These are phyloP conservation scores for Formica selysi DNA, from an alignment of 1,140 invertebrate genomes.

Conservation along the genomic window DNA sequence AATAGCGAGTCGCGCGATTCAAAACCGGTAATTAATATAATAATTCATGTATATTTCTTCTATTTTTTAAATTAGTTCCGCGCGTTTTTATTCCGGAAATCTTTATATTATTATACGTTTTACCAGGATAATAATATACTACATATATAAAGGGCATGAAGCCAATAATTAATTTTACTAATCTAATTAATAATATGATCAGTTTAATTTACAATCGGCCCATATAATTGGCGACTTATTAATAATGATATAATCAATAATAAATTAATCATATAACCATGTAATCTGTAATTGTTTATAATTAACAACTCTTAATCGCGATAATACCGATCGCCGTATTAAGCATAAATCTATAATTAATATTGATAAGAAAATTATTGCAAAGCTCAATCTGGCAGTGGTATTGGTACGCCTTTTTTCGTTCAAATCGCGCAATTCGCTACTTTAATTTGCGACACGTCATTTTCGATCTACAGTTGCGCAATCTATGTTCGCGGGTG, in stretches of 20 bases:
- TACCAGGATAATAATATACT: not conserved
- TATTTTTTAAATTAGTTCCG: not conserved
- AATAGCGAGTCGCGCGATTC: not conserved
- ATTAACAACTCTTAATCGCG: slow-evolving; percentile 14
- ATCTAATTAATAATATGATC: slow-evolving; percentile 39
- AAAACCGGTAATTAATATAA: not conserved
- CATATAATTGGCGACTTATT: slow-evolving; percentile 24
- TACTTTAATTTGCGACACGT: not conserved
- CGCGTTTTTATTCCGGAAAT: not conserved
- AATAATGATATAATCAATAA: slow-evolving; percentile 14
- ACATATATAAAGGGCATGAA: not conserved
- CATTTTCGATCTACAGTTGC: not conserved
- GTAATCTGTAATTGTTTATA: slow-evolving; percentile 32
- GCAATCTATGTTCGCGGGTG: too few relatives aligned
- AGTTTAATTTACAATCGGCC: not conserved
- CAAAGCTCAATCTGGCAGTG: not conserved
- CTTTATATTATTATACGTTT: not conserved
- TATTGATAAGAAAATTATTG: not conserved
- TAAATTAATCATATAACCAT: slow-evolving; percentile 32
- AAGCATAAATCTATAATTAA: slow-evolving; percentile 13
- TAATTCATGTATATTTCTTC: not conserved
- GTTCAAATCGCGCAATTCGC: not conserved
- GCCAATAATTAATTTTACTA: slow-evolving; percentile 33
- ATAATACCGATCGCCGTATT: slow-evolving; percentile 20
- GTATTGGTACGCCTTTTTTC: not conserved